phyloP scores from a whole-genome alignment of 2,888 invertebrate species.

The Epinotia bilunana region DNA sequence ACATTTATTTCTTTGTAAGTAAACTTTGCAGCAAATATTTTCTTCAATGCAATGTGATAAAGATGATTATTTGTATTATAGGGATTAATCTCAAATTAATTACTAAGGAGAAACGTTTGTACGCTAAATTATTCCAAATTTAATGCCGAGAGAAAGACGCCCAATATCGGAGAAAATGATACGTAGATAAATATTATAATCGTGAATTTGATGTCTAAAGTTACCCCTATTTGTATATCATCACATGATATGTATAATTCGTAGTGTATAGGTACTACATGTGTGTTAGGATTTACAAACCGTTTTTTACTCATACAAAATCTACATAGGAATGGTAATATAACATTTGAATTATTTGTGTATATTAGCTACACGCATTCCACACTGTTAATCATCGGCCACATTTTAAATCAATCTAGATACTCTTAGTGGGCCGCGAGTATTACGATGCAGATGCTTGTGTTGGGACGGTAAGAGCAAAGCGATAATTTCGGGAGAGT shows the following conservation, averaged over 20 bases:
- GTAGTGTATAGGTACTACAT: constrained; percentile 29
- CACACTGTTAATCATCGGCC: not conserved
- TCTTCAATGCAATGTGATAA: constrained; percentile 79
- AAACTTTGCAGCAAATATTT: constrained; percentile 70
- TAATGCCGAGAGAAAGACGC: constrained; percentile 69
- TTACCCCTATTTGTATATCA: constrained; percentile 46
- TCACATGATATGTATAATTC: constrained; percentile 39
- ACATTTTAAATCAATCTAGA: constrained; percentile 6
- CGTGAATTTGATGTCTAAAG: constrained; percentile 73
- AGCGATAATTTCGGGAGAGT: constrained; percentile 3
- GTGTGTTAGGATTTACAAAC: constrained; percentile 32
- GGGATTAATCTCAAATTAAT: constrained; percentile 72
- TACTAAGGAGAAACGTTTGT: constrained; percentile 59
- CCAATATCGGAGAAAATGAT: constrained; percentile 53
- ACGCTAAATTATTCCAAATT: constrained; percentile 58
- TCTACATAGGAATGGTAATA: constrained; percentile 22
- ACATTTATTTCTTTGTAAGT: constrained; percentile 46
- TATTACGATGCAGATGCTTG: constrained; percentile 19
- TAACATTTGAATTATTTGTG: constrained; percentile 19
- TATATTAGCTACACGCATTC: constrained; percentile 3
- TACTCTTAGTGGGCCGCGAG: not conserved
- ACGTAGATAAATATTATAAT: constrained; percentile 64
- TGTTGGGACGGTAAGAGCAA: constrained; percentile 26
- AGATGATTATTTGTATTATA: constrained; percentile 72
- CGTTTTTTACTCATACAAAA: constrained; percentile 13